Evolutionary conservation across 2,888 invertebrate genomes (phyloP).

Genomic region (Dinocampus coccinellae): DNA sequence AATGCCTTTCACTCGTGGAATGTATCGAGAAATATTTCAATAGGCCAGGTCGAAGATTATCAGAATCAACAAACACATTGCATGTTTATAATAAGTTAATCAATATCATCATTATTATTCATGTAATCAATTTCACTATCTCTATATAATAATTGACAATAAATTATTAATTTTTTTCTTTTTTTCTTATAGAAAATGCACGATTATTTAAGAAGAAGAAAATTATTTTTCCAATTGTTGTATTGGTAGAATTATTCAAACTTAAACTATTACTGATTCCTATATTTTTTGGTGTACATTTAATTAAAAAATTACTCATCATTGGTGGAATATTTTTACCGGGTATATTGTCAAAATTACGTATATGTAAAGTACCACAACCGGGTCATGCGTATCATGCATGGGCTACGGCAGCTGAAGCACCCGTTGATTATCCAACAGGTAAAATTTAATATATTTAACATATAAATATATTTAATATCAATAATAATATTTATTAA

Average conservation of each 20-base stretch:
- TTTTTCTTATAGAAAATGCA: slow-evolving; percentile 48
- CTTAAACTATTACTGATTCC: slow-evolving; percentile 75
- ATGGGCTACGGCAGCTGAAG: slow-evolving; percentile 61
- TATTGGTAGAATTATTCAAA: slow-evolving; percentile 65
- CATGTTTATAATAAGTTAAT: background rate
- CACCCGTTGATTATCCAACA: slow-evolving; percentile 63
- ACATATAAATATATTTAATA: background rate
- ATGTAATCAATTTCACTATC: background rate
- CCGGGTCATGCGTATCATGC: slow-evolving; percentile 55
- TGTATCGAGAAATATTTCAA: slow-evolving; percentile 3
- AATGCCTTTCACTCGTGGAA: slow-evolving; percentile 31
- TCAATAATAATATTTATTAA: background rate
- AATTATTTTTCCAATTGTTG: slow-evolving; percentile 73
- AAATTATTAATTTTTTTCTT: background rate
- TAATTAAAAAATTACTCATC: slow-evolving; percentile 77
- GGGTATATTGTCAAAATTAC: slow-evolving; percentile 71
- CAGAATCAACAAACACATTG: background rate
- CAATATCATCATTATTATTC: background rate
- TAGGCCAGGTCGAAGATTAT: slow-evolving; percentile 2
- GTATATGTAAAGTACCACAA: slow-evolving; percentile 63
- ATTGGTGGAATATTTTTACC: slow-evolving; percentile 75
- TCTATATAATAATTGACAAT: background rate
- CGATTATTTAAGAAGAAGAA: slow-evolving; percentile 78
- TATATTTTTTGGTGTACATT: slow-evolving; percentile 74
- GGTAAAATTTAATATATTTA: slow-evolving; percentile 47